These are phyloP conservation scores for Lanistes nyassanus DNA, from an alignment of 1,140 invertebrate species.

Conservation along the genomic window DNA sequence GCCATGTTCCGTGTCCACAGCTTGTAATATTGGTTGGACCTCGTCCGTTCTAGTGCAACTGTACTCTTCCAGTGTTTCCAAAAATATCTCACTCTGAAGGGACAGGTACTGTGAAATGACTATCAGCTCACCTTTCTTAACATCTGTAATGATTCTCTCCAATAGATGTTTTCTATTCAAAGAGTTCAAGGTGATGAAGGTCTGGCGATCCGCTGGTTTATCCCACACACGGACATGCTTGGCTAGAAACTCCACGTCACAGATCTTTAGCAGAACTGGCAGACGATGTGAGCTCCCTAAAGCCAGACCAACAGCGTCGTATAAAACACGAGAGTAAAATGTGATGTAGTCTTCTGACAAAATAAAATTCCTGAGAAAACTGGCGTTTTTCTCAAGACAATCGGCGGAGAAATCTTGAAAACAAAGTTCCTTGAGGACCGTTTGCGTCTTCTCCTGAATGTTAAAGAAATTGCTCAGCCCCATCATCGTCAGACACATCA, in stretches of 20 bases:
- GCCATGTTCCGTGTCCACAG: background rate
- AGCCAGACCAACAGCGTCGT: slow-evolving; percentile 20
- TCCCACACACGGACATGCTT: background rate
- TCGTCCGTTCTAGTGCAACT: background rate
- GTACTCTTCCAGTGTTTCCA: background rate
- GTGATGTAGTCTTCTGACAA: background rate
- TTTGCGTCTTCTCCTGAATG: background rate
- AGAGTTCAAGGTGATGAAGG: background rate
- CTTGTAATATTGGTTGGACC: background rate
- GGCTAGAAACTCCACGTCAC: slow-evolving; percentile 10
- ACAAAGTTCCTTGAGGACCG: background rate
- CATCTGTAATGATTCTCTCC: background rate
- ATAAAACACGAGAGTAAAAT: slow-evolving; percentile 12
- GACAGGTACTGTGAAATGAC: background rate
- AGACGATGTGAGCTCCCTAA: background rate
- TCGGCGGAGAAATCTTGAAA: background rate
- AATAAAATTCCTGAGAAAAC: slow-evolving; percentile 6
- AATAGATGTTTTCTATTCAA: background rate
- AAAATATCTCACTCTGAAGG: background rate
- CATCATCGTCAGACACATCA: slow-evolving; percentile 10
- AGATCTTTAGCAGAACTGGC: slow-evolving; percentile 8
- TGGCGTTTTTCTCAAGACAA: background rate
- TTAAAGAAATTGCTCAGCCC: background rate
- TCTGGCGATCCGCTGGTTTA: background rate
- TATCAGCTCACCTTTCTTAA: background rate